Evolutionary conservation across 2,888 invertebrate species (phyloP), one percentile per base, ranked within the genome.

Genomic region (Acleris holmiana): DNA sequence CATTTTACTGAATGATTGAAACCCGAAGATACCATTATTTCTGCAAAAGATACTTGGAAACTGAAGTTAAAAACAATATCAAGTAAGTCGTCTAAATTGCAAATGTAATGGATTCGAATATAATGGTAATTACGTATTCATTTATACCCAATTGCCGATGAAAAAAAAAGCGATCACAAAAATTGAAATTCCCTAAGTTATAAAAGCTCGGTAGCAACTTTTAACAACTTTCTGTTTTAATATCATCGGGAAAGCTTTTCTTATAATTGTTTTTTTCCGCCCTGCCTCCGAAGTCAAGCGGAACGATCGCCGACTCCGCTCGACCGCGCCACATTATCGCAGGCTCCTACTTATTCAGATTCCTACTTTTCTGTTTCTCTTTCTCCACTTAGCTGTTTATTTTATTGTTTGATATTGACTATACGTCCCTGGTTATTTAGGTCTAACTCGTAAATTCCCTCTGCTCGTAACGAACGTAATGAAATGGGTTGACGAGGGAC

Each of bases 231-330:
- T 66, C 61, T 67, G 61, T 68, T 69, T 69, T 69, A 66, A 68
- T 68, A 68, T 59, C 63, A 60, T 64, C 44, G 66, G 53, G 65
- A 68, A 67, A 69, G 71, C 69, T 75, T 72, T 65, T 67, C 68
- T 72, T 72, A 68, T 73, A 72, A 77, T 72, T 74, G 72, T 70
- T 75, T 78, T 72, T 70, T 71, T 68, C 68, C 69, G 67, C 67
- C 63, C 46, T 58, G 57, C 48, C 56, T 61, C 54, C 62, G 68
- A 67, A 70, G 35, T 72, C 67, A 68, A 69, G 70, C 69, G 61
- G 69, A 71, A 73, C 61, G 63, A 63, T 58, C 35, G 51, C 51
- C 15, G 40, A 44, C 23, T 21, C 18, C 44, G 48, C 40, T 50
- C 56, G 49, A 19, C 25, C 40, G 51, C 47, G 15, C 47, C 15